Base-by-base conservation (phyloP, 2,888 invertebrate species). In the Mythimna vitellina region DNA sequence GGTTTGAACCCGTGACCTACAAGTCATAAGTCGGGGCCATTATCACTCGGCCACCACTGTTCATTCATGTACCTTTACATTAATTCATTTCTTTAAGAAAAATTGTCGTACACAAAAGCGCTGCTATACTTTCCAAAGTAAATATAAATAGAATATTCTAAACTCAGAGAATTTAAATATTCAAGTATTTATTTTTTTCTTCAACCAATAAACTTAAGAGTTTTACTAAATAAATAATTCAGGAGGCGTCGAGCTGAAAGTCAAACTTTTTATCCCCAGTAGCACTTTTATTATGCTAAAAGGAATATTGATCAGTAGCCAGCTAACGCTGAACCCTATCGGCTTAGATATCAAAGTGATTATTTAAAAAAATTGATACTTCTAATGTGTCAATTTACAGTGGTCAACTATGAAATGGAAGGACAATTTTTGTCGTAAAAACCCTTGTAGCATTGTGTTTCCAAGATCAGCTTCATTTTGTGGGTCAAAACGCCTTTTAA, bases 211-310 rank as follows among this genome's bases (percentile, higher is more conserved):
- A 91, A 89, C 87, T 90, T 89, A 83, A 87, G 87, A 89, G 88
- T 90, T 89, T 91, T 85, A 87, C 86, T 86, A 83, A 89, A 93
- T 94, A 93, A 92, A 93, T 93, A 91, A 93, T 93, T 93, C 92
- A 93, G 79, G 66, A 89, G 89, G 89, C 89, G 89, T 89, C 87
- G 86, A 86, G 86, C 86, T 79, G 88, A 85, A 88, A 90, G 87
- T 87, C 87, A 84, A 91, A 92, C 89, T 92, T 93, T 92, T 92
- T 89, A 88, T 87, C 84, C 86, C 82, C 81, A 87, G 91, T 85
- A 86, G 87, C 87, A 87, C 81, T 91, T 91, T 90, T 91, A 89
- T 91, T 90, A 88, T 89, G 86, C 81, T 87, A 83, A 89, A 82
- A 84, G 83, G 84, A 88, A 88, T 89, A 86, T 76, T 78, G 83